A percentile compares a stretch with the other conserved stretches of the same genome.
These are phyloP conservation scores for Syngnathus rostellatus DNA, from an alignment of 2,797 vertebrate genomes.

Conservation along the genomic window DNA sequence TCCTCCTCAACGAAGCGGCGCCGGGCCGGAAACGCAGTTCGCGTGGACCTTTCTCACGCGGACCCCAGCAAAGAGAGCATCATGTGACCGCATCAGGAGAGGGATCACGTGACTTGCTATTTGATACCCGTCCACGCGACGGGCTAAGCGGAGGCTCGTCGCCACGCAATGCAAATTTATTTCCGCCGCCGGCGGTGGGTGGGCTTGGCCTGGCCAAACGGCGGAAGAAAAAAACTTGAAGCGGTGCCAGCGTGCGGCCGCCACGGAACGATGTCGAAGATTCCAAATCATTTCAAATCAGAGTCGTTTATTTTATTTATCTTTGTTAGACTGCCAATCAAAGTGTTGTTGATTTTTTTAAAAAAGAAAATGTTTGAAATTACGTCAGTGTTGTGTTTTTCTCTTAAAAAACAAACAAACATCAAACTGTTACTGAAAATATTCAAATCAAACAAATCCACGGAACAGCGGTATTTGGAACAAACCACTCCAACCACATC, in stretches of 20 bases:
- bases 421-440: background rate
- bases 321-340: constrained; percentile 55
- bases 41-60: constrained; percentile 64
- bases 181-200: constrained; percentile 15
- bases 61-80: constrained; percentile 77
- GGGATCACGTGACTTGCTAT: background rate
- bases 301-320: constrained; percentile 51
- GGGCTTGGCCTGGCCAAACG: background rate
- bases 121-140: constrained; percentile 5
- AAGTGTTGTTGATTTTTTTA: constrained; percentile 52
- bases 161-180: constrained; percentile 91
- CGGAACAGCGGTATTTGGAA: too few species aligned
- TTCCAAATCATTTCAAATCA: constrained; percentile 58
- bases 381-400: constrained; percentile 53
- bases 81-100: constrained; percentile 66
- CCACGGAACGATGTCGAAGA: constrained; percentile 45
- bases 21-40: constrained; percentile 61
- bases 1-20: constrained; percentile 61
- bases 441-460: background rate
- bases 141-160: constrained; percentile 53
- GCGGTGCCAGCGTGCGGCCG: background rate
- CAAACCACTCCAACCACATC: too few species aligned
- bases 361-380: constrained; percentile 34
- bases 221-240: constrained; percentile 2
- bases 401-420: constrained; percentile 21